phyloP scores from a whole-genome alignment of 2,113 vertebrate species.

The Cercocebus atys region DNA sequence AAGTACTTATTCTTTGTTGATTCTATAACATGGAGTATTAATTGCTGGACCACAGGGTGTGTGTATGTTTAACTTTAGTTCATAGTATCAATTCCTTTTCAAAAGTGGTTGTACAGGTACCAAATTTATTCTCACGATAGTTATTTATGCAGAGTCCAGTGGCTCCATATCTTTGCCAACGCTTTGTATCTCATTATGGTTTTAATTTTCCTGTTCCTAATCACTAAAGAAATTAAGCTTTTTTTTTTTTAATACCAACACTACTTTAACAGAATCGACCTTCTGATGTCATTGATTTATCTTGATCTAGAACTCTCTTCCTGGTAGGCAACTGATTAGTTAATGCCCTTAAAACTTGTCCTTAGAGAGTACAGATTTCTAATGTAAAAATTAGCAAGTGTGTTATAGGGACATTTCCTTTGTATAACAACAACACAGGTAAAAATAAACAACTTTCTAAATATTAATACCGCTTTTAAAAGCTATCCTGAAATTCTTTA shows the following conservation, averaged over 20 bases:
- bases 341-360: not conserved
- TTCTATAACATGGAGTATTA: not conserved
- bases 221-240: not conserved
- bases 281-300: not conserved
- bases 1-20: not conserved
- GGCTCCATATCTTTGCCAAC: not conserved
- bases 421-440: not conserved
- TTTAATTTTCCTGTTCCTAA: slow-evolving; percentile 4
- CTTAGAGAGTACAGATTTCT: not conserved
- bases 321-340: not conserved
- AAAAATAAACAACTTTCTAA: slow-evolving; percentile 4
- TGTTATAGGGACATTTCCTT: not conserved
- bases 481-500: not conserved
- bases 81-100: not conserved
- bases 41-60: not conserved
- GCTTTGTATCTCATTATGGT: not conserved
- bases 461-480: not conserved
- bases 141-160: not conserved
- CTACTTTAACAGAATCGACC: not conserved
- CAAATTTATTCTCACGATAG: not conserved
- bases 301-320: not conserved
- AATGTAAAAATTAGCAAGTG: not conserved
- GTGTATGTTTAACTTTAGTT: not conserved
- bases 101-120: not conserved
- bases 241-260: not conserved